Percentiles rank a stretch among this genome's conserved stretches.
Conservation (phyloP, 2,888 invertebrate genomes). For the Phengaris arion region DNA sequence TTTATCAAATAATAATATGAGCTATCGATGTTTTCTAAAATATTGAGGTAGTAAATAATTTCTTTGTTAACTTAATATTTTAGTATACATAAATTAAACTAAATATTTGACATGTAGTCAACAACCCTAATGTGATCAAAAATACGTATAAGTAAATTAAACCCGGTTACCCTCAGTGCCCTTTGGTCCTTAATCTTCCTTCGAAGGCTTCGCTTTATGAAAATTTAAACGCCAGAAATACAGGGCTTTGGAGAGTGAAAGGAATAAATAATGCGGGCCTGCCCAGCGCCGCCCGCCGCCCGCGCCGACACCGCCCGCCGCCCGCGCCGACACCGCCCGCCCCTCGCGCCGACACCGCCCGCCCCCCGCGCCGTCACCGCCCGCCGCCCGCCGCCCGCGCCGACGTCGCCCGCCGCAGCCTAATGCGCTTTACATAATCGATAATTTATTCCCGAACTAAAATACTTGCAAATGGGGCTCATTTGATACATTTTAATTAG, state of each 20-base stretch:
- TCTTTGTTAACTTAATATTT: too few relatives aligned
- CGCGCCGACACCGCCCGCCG: neutral
- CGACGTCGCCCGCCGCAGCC: neutral
- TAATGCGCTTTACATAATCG: constrained; percentile 20
- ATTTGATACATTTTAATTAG: constrained; percentile 6
- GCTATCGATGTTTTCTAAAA: too few relatives aligned
- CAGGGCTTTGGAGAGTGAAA: constrained; percentile 1
- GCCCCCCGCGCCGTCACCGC: neutral
- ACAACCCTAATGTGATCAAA: neutral
- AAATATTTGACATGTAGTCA: too few relatives aligned
- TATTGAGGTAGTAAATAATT: too few relatives aligned
- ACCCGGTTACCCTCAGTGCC: neutral
- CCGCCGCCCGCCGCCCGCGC: too few relatives aligned
- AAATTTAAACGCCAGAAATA: constrained; percentile 21
- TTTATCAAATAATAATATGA: too few relatives aligned
- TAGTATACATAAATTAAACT: too few relatives aligned
- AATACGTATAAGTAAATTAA: neutral
- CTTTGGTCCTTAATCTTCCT: neutral
- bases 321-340: neutral
- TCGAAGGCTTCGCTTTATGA: constrained; percentile 5
- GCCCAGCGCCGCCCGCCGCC: neutral
- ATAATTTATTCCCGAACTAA: constrained; percentile 15
- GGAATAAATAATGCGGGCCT: constrained; percentile 20
- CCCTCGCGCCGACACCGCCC: neutral
- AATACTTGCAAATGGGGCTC: neutral